These are phyloP conservation scores for Sebastes taczanowskii DNA, from an alignment of 2,797 vertebrate genomes.

Conservation along the genomic window DNA sequence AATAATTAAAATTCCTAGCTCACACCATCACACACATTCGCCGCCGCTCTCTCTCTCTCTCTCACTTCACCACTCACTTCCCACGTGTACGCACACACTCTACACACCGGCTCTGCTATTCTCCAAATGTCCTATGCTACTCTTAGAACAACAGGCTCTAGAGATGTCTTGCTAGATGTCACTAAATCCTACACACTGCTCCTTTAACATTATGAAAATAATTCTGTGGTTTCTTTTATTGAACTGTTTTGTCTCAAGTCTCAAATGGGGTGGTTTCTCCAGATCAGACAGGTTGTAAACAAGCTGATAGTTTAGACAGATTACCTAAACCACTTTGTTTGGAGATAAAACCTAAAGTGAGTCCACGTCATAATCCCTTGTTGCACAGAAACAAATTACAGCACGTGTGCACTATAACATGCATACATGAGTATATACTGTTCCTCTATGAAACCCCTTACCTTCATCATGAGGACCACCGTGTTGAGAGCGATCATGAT, in stretches of 20 bases:
- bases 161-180: too few species aligned
- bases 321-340: background rate
- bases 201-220: background rate
- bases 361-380: background rate
- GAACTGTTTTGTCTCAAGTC: background rate
- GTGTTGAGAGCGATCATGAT: slow-evolving; percentile 99
- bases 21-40: too few species aligned
- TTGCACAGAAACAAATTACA: background rate
- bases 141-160: too few species aligned
- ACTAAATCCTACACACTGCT: too few species aligned
- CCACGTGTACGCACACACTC: too few species aligned
- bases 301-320: background rate
- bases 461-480: slow-evolving; percentile 99
- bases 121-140: too few species aligned
- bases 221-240: background rate
- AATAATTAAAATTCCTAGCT: fast-evolving
- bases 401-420: too few species aligned
- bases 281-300: too few species aligned
- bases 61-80: too few species aligned
- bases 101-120: too few species aligned
- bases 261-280: background rate
- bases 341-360: background rate
- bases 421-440: background rate
- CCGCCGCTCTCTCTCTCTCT: too few species aligned
- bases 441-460: slow-evolving; percentile 56